Conservation (phyloP, 2,797 vertebrate species). For the Sardinella longiceps region DNA sequence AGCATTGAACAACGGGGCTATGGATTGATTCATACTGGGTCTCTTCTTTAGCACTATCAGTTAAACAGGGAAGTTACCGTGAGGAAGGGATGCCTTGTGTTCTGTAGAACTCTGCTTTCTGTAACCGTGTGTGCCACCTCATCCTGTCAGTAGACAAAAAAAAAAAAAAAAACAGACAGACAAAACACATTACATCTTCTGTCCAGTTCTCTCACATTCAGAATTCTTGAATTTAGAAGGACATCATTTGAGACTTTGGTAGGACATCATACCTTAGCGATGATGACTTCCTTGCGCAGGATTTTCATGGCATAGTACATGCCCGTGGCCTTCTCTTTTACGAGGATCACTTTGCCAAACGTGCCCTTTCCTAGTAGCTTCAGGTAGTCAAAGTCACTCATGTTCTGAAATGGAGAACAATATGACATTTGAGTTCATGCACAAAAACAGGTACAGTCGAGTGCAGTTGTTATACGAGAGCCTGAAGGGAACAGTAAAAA, state of each 20-base stretch:
- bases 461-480: neutral
- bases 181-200: neutral
- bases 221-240: neutral
- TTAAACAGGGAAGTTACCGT: conserved; percentile 73
- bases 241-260: no score
- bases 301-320: conserved; percentile 98
- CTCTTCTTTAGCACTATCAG: no score
- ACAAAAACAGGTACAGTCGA: neutral
- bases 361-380: conserved; percentile 95
- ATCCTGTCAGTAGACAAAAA: conserved; percentile 74
- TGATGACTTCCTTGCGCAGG: conserved; percentile 93
- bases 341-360: conserved; percentile 94
- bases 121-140: conserved; percentile 96
- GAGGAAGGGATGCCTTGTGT: conserved; percentile 91
- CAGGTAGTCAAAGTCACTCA: conserved; percentile 96
- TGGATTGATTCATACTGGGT: no score
- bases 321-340: conserved; percentile 91
- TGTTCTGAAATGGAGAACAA: conserved; percentile 75
- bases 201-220: neutral
- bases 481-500: neutral
- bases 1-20: no score
- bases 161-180: neutral
- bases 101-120: conserved; percentile 94
- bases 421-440: neutral
- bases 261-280: conserved; percentile 82